Evolutionary conservation across 2,888 invertebrate genomes (phyloP).

Genomic region (Habrosyne pyritoides): DNA sequence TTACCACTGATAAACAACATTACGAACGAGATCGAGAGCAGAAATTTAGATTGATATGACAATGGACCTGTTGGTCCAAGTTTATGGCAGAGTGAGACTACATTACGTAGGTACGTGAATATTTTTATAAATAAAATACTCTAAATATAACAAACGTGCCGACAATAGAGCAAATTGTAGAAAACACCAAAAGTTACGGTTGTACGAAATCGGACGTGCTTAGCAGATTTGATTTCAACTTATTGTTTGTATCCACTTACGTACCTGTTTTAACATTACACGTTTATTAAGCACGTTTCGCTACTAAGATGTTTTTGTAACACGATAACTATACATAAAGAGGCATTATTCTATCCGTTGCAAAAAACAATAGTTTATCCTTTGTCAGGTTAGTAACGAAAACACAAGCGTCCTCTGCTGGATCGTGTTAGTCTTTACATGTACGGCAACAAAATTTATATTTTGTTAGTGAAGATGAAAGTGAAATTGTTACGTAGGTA

Average conservation of each 20-base stretch:
- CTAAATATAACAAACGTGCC: slow-evolving; percentile 44
- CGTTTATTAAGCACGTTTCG: slow-evolving; percentile 30
- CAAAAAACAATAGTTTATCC: not conserved
- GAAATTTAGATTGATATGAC: no score
- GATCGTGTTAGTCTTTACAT: slow-evolving; percentile 12
- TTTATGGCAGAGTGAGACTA: no score
- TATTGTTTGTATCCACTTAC: slow-evolving; percentile 4
- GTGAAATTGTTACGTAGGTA: slow-evolving; percentile 48
- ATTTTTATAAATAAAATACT: no score
- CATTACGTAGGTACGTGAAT: slow-evolving; percentile 10
- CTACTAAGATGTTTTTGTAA: slow-evolving; percentile 21
- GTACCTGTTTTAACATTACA: not conserved
- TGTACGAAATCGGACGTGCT: slow-evolving; percentile 55
- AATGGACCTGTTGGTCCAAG: no score
- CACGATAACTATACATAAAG: slow-evolving; percentile 5
- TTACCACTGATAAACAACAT: no score
- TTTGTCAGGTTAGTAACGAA: not conserved
- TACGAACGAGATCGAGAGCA: no score
- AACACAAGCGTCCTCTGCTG: slow-evolving; percentile 10
- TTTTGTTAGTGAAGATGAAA: slow-evolving; percentile 53
- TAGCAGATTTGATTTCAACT: slow-evolving; percentile 32
- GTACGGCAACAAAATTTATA: slow-evolving; percentile 36
- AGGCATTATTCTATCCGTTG: not conserved
- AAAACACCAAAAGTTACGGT: slow-evolving; percentile 54
- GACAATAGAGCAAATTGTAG: slow-evolving; percentile 48